A percentile compares a stretch with the other conserved stretches of the same genome.
phyloP scores from a whole-genome alignment of 2,797 vertebrate species.

The Centroberyx gerrardi region DNA sequence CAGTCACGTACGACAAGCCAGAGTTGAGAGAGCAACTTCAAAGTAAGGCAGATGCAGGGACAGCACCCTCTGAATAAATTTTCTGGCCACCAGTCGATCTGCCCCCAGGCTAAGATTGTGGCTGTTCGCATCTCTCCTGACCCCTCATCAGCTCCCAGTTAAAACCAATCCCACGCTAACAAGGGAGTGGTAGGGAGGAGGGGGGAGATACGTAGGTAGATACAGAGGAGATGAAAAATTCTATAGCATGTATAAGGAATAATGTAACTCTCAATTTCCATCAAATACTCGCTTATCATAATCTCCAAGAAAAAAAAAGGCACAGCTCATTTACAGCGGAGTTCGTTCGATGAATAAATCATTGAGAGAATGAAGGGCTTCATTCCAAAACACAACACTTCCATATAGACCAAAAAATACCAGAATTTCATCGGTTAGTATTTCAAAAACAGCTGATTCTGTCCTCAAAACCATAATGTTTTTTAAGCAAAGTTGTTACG shows the following conservation, averaged over 20 bases:
- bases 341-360: constrained; percentile 35
- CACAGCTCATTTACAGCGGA: not conserved
- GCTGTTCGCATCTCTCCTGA: constrained; percentile 85
- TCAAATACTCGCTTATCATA: constrained; percentile 5
- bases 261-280: not conserved
- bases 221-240: constrained; percentile 19
- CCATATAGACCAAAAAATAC: not conserved
- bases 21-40: constrained; percentile 87
- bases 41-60: constrained; percentile 87
- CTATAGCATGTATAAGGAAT: constrained; percentile 15
- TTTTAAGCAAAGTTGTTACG: not conserved
- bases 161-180: constrained; percentile 74
- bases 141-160: constrained; percentile 81
- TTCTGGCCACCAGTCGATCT: constrained; percentile 87
- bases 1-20: constrained; percentile 84
- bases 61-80: constrained; percentile 87
- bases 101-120: constrained; percentile 86
- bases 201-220: constrained; percentile 27
- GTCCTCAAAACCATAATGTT: not conserved
- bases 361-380: not conserved
- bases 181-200: constrained; percentile 37
- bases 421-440: constrained; percentile 1
- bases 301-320: not conserved
- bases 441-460: not conserved
- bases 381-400: constrained; percentile 1